Evolutionary conservation across 1,140 invertebrate genomes (phyloP), one percentile per base, ranked within the genome.

Genomic region (Sarcophaga peregrina): DNA sequence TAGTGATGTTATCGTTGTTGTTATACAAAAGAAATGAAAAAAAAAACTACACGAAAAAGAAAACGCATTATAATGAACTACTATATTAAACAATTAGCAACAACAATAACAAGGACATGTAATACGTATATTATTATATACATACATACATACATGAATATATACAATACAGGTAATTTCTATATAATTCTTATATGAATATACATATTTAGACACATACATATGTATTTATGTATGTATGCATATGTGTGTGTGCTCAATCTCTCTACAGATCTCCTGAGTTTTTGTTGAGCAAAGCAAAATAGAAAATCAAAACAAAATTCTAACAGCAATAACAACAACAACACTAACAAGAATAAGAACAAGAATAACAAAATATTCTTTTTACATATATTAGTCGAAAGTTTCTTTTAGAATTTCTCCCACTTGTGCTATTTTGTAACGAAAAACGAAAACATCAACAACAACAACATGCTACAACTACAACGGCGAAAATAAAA

Each of bases 361-460:
- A 37, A n/a, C n/a, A n/a, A n/a, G n/a, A n/a, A n/a, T n/a, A 62
- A 62, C 15, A 62, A 9, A 68, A 68, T 17, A 68, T 68, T n/a
- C 62, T 68, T 68, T 68, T 68, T 68, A 17, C 62, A 68, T 68
- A 20, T 68, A 20, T 68, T 20, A 68, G n/a, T 17, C 17, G 25
- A 37, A 58, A 68, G n/a, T 68, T 17, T 68, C 20, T 68, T 52
- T 52, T 68, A 20, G 20, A 68, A 68, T 68, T 68, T 68, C 62
- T 68, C n/a, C 62, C 62, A 68, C 62, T 68, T 68, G 62, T 68
- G 17, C 62, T 68, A 68, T 68, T 68, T 68, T 68, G 17, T 68
- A 17, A 17, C 54, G n/a, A 37, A 58, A 58, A 58, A 58, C 9
- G 11, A 58, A 11, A n/a, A 58, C 54, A 58, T 58, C 54, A 58